Evolutionary conservation across 2,888 invertebrate species (phyloP).

Genomic region (Laothoe populi): DNA sequence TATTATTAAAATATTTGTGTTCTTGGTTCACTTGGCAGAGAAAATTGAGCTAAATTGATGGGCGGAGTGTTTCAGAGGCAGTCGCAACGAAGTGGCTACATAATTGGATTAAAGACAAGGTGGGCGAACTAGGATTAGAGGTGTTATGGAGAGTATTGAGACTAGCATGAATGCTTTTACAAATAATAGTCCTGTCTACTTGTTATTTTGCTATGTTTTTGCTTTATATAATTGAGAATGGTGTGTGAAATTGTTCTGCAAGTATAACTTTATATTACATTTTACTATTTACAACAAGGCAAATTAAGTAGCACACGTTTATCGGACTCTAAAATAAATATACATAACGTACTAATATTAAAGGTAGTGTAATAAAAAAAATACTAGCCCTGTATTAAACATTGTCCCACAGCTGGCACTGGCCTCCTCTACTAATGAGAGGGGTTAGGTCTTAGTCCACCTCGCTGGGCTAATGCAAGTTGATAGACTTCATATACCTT

Average conservation of each 20-base stretch:
- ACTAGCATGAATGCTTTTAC: conserved; percentile 60
- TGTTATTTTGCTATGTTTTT: conserved; percentile 33
- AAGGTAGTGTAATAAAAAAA: conserved; percentile 71
- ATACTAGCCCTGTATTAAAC: no score
- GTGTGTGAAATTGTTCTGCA: conserved; percentile 6
- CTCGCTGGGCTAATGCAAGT: no score
- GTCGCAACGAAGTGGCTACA: conserved; percentile 75
- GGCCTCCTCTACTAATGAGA: no score
- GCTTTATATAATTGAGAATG: not conserved
- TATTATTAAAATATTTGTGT: conserved; percentile 69
- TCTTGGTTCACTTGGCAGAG: conserved; percentile 62
- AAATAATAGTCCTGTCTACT: conserved; percentile 52
- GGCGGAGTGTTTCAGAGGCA: conserved; percentile 59
- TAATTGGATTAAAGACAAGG: conserved; percentile 79
- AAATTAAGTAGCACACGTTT: not conserved
- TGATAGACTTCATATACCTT: no score
- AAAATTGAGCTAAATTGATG: conserved; percentile 62
- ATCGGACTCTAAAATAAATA: not conserved
- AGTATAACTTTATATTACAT: not conserved
- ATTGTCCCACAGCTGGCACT: no score
- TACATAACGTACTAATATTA: conserved; percentile 42
- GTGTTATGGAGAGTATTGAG: conserved; percentile 41
- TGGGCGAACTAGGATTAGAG: conserved; percentile 65
- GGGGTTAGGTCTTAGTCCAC: no score
- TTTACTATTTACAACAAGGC: not conserved